Evolutionary conservation across 2,113 vertebrate species (phyloP), one percentile per base, ranked within the genome.

Genomic region (Tragulus kanchil): DNA sequence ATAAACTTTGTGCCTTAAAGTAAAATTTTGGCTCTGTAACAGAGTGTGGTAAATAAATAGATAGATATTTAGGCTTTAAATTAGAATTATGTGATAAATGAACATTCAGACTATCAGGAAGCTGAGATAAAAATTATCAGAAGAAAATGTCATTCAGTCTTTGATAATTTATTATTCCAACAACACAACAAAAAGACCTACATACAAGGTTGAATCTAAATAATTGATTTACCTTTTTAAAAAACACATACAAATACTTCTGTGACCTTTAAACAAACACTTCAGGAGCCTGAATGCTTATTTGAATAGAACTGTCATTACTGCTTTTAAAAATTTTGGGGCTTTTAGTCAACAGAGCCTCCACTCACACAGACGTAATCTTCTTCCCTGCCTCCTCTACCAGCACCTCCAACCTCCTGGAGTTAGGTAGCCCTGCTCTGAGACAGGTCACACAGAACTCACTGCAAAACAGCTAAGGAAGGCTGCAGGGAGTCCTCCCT

Each of bases 131-230:
- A 94, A 95, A 91, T 73, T 67, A 73, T 62, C 81, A 73, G n/a
- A 77, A 85, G 25, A n/a, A n/a, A n/a, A 75, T 45, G 12, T 8
- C 59, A 86, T 65, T 92, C 67, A 42, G 14, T 82, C 45, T 89
- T 81, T 83, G 23, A 64, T 78, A 88, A 96, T 36, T 85, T 79
- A 21, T 83, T 95, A 65, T 95, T 96, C 75, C 26, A 93, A 85
- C 1, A 91, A 87, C 50, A 92, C 19, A 94, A 83, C n/a, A 64
- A 90, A 92, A 90, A 52, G 31, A 64, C 45, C 54, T 89, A 64
- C 13, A 64, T 73, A 58, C 48, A 95, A 88, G 23, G 13, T 36
- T 62, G 36, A 61, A 21, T 87, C 28, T 94, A 87, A 89, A 77
- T 79, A 62, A 89, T 78, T 65, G 42, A 87, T 3, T 82, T 64